Base-by-base conservation (phyloP, 2,888 invertebrate species). In the Oxystoma pomonae region DNA sequence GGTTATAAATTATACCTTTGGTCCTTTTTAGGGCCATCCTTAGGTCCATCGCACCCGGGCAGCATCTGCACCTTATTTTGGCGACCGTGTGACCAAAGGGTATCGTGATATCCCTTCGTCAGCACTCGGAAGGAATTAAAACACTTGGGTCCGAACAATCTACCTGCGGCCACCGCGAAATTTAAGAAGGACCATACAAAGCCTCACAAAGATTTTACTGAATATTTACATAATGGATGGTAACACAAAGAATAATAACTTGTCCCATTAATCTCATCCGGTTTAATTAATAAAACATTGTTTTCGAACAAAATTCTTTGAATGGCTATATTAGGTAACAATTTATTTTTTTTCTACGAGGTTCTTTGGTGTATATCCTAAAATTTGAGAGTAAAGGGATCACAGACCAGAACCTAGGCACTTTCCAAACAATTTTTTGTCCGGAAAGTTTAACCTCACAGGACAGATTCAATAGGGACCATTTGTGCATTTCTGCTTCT, bases 51-150 rank as follows among this genome's bases (percentile, higher is more conserved):
- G 57, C 5, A 12, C 35, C 35, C 3, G 35, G 62, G 57, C 72
- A 73, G 74, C 73, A 74, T 74, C 74, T 74, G 74, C 67, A 35
- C 72, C 71, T 66, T 61, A 7, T 20, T 65, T 61, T 60, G 61
- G 52, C 63, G 67, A 75, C 75, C 74, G 74, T 74, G 75, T 74
- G 75, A 75, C 75, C 75, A 73, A 62, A 68, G 74, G 74, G 69
- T 70, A 72, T 70, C 65, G 50, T 64, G 68, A 66, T 67, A 70
- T 68, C 72, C 71, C 69, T 70, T 68, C 63, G 49, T 35, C 35
- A 12, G 35, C 35, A 12, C 12, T 12, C 35, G 35, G 5, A 35
- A 35, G 35, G 35, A 35, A 3, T 35, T 35, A 35, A 35, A 35
- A 35, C 3, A 35, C 12, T 12, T 7, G 12, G 5, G 12, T 35